These are phyloP conservation scores for Rhipidura dahli DNA, from an alignment of 2,113 vertebrate genomes.

Conservation along the genomic window DNA sequence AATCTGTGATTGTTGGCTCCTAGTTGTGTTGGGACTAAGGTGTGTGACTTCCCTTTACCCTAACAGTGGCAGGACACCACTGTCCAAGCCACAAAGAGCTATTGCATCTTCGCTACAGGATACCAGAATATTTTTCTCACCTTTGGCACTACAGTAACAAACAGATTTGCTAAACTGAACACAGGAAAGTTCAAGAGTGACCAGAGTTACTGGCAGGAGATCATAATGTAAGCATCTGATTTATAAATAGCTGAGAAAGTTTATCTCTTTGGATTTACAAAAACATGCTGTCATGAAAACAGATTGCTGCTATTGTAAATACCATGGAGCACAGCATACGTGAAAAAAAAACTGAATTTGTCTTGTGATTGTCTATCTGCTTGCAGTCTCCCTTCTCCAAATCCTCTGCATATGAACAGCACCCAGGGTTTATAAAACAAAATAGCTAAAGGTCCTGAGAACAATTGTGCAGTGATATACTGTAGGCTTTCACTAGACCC, in stretches of 20 bases:
- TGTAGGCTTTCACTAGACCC: neutral
- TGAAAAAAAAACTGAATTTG: neutral
- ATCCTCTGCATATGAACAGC: conserved; percentile 6
- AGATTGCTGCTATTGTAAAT: conserved; percentile 53
- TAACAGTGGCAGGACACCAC: neutral
- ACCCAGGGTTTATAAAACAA: conserved; percentile 40
- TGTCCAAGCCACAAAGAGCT: neutral
- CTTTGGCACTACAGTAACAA: conserved; percentile 45
- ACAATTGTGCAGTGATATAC: neutral
- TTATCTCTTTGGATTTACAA: conserved; percentile 55
- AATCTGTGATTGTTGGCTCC: neutral
- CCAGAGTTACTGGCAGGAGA: conserved; percentile 33
- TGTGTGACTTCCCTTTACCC: conserved; percentile 10
- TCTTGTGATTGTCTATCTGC: conserved; percentile 2
- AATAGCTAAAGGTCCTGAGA: conserved; percentile 34
- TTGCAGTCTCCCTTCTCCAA: neutral
- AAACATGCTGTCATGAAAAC: conserved; percentile 54
- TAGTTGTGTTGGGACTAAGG: neutral
- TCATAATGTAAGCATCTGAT: conserved; percentile 51
- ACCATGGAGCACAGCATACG: neutral
- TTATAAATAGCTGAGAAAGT: conserved; percentile 66
- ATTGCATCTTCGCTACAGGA: neutral
- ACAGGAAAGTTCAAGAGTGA: neutral
- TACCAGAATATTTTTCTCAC: conserved; percentile 41
- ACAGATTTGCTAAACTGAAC: conserved; percentile 3